Evolutionary conservation across 2,888 invertebrate species (phyloP).

Genomic region (Aromia moschata): DNA sequence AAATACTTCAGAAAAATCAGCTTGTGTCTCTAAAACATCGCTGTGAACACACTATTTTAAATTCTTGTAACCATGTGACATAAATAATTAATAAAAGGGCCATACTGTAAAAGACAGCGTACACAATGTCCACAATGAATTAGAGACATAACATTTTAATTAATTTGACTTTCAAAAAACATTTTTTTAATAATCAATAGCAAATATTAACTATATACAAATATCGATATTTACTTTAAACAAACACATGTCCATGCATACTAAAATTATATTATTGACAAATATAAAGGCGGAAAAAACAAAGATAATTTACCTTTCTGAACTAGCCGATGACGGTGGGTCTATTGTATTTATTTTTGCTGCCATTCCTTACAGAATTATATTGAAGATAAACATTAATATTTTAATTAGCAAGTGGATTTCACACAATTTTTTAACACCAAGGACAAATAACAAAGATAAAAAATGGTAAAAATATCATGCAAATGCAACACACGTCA

Average conservation of each 20-base stretch:
- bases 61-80: too few relatives aligned
- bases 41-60: slow-evolving; percentile 49
- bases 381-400: too few relatives aligned
- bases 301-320: slow-evolving; percentile 77
- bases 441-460: too few relatives aligned
- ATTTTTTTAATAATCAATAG: not conserved
- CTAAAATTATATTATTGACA: slow-evolving; percentile 21
- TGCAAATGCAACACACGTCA: too few relatives aligned
- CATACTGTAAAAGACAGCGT: too few relatives aligned
- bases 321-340: slow-evolving; percentile 90
- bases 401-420: too few relatives aligned
- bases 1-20: slow-evolving; percentile 72
- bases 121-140: too few relatives aligned
- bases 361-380: slow-evolving; percentile 65
- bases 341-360: slow-evolving; percentile 73
- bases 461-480: too few relatives aligned
- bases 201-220: not conserved
- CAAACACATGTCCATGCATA: slow-evolving; percentile 17
- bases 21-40: slow-evolving; percentile 70
- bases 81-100: too few relatives aligned
- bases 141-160: too few relatives aligned
- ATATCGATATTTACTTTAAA: too few relatives aligned
- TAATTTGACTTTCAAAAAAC: not conserved
- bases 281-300: slow-evolving; percentile 7
- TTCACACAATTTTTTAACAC: too few relatives aligned